Conservation (phyloP, 92 coral and sea anemone genomes). For the Hydrozoanthus gracilis region DNA sequence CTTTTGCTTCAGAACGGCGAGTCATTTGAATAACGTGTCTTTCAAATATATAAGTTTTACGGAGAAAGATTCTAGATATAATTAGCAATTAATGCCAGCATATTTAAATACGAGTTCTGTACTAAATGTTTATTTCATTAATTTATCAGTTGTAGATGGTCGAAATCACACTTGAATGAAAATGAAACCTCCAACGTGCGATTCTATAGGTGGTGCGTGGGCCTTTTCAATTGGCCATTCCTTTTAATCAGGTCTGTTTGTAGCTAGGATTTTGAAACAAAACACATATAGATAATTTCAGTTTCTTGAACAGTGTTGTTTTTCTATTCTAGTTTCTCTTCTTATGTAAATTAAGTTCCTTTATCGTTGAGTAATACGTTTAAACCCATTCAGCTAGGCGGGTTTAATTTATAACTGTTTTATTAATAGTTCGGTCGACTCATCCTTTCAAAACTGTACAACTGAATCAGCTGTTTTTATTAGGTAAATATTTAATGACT, state of each 20-base stretch:
- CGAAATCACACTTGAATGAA: neutral
- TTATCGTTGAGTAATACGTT: neutral
- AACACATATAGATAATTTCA: neutral
- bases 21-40: neutral
- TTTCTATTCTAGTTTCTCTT: neutral
- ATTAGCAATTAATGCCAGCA: conserved; percentile 27
- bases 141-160: neutral
- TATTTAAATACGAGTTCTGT: neutral
- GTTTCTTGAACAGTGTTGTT: neutral
- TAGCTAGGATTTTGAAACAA: neutral
- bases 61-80: neutral
- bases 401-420: no score
- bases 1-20: neutral
- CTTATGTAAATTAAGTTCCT: neutral
- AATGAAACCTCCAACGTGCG: neutral
- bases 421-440: no score
- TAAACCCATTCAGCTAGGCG: no score
- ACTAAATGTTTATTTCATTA: neutral
- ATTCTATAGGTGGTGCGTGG: neutral
- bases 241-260: neutral
- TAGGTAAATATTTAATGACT: no score
- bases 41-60: neutral
- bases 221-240: neutral
- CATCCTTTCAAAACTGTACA: no score
- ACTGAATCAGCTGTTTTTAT: no score